Percentiles rank a stretch among this genome's conserved stretches.
Conservation (phyloP, 64 coral and sea anemone species). For the Astreopora myriophthalma region DNA sequence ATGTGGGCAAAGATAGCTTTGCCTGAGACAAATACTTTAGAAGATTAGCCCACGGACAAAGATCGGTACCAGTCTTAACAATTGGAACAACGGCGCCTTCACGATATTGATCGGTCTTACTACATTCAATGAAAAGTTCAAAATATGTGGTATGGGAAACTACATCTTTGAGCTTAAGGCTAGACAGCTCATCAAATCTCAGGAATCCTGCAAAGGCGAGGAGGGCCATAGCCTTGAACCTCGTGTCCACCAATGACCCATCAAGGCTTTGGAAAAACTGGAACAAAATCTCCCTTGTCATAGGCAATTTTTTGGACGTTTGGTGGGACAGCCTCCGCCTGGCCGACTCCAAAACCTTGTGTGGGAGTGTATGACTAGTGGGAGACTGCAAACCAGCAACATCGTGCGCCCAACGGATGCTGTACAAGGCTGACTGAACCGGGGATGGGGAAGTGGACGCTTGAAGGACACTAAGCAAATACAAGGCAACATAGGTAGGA, state of each 20-base stretch:
- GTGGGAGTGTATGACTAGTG: neutral
- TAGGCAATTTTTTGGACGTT: neutral
- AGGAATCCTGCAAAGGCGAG: neutral
- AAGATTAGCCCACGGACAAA: slow-evolving; percentile 17
- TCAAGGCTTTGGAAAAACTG: neutral
- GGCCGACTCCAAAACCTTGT: slow-evolving; percentile 1
- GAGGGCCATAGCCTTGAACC: slow-evolving; percentile 1
- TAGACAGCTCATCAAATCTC: slow-evolving; percentile 15
- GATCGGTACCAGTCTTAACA: slow-evolving; percentile 19
- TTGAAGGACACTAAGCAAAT: slow-evolving; percentile 21
- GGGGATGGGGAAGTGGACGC: neutral
- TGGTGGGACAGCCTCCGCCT: neutral
- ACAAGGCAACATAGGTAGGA: slow-evolving; percentile 4
- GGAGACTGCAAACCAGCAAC: slow-evolving; percentile 4
- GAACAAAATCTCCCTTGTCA: slow-evolving; percentile 59
- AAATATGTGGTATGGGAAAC: slow-evolving; percentile 7
- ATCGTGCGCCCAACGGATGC: neutral
- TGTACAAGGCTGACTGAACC: neutral
- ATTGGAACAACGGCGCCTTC: slow-evolving; percentile 27
- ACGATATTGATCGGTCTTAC: slow-evolving; percentile 50
- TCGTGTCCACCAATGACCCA: neutral
- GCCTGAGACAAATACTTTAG: slow-evolving; percentile 25
- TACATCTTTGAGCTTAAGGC: slow-evolving; percentile 33
- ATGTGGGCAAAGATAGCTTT: neutral
- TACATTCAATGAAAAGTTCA: slow-evolving; percentile 29